Percentiles rank a stretch among this genome's conserved stretches.
Evolutionary conservation across 2,888 invertebrate species (phyloP).

Genomic region (Rhagophthalmus giganteus): DNA sequence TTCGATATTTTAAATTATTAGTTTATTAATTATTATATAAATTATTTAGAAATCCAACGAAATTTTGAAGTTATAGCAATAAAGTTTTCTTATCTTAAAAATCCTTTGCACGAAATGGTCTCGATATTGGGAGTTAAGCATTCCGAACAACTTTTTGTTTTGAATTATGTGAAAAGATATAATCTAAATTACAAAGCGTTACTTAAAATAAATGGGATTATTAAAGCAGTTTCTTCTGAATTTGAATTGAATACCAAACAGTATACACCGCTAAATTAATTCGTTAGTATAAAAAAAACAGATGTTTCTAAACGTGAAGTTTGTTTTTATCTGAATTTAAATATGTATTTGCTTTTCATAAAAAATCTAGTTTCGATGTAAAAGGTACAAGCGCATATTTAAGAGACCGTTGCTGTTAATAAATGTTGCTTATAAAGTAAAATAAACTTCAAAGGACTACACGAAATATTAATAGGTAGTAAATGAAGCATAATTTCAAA

Average conservation of each 20-base stretch:
- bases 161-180: conserved; percentile 26
- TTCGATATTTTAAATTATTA: not conserved
- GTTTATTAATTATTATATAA: conserved; percentile 12
- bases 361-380: no score
- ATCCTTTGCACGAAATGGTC: conserved; percentile 25
- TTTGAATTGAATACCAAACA: conserved; percentile 9
- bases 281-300: conserved; percentile 6
- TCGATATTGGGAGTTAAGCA: conserved; percentile 23
- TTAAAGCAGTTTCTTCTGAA: conserved; percentile 17
- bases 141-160: conserved; percentile 26
- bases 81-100: conserved; percentile 26
- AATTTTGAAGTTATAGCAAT: conserved; percentile 15
- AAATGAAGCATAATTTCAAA: no score
- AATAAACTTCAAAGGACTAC: no score
- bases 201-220: conserved; percentile 25
- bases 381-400: no score
- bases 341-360: no score
- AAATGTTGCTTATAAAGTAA: no score
- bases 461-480: no score
- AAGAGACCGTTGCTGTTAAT: no score
- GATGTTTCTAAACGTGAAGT: not conserved
- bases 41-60: conserved; percentile 10
- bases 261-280: conserved; percentile 10
- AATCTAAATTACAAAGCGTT: conserved; percentile 28
- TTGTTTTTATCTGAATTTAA: not conserved